Base-by-base conservation (phyloP, 2,797 vertebrate genomes). In the Enteromius trimaculatus region DNA sequence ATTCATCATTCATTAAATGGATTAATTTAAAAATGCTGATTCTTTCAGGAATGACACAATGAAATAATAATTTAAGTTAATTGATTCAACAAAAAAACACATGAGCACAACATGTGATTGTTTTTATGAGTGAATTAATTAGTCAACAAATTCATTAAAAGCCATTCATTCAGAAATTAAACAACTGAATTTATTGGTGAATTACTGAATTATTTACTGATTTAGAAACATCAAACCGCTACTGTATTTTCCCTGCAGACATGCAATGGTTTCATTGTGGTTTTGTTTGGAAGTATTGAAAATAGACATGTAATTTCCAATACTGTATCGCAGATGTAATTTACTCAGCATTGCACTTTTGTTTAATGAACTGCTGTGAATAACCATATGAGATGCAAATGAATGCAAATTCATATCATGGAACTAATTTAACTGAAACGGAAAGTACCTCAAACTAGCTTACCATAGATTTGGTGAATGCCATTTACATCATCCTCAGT, bases 391-490 rank as follows among this genome's bases (percentile, higher is more conserved):
- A 47, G n/a, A 26, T 7, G 44, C 68, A 70, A 70, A 47, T 47
- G 0, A 26, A 47, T 47, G 42, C 26, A 10, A 37, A 55, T 55
- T 51, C 19, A 75, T 37, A 75, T 34, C 2, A 47, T 47, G 14
- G 42, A 29, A 4, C 42, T 29, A 71, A 71, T 4, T 26, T 0
- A 55, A 34, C 39, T 39, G 29, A 31, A 83, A 58, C 64, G 26
- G 53, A 3, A 42, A 37, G 34, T 16, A 16, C 44, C 5, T 39
- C 16, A 8, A 39, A 44, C 13, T 10, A 49, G 19, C 96, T 95
- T 88, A 99, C 98, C 97, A 0, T 99, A 99, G 23, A 99, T 95
- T 91, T 96, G 93, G 90, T 99, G 98, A 88, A 99, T 97, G 82
- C 97, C 98, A 82, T 84, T 92, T 66, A 97, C 89, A 88, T 99